Conservation (phyloP, 2,888 invertebrate genomes). For the Neoascia interrupta region DNA sequence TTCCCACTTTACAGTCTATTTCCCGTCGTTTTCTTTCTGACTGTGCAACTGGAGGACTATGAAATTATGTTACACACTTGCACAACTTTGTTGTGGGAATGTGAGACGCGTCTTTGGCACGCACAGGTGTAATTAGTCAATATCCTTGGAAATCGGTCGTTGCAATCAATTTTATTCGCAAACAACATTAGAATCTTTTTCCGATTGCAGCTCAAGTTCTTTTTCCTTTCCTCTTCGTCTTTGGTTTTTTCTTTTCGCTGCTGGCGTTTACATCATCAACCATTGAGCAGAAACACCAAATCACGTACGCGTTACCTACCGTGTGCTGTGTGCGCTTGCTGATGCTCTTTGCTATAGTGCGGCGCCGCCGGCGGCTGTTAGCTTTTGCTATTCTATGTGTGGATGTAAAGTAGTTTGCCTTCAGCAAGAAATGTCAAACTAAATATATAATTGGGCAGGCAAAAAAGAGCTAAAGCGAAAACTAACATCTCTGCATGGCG, state of each 20-base stretch:
- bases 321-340: slow-evolving; percentile 10
- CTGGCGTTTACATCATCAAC: slow-evolving; percentile 22
- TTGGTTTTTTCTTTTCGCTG: slow-evolving; percentile 1
- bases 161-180: slow-evolving; percentile 15
- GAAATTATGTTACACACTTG: background rate
- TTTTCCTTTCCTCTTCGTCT: slow-evolving; percentile 1
- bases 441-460: slow-evolving; percentile 42
- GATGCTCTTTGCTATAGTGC: slow-evolving; percentile 21
- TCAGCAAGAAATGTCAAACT: slow-evolving; percentile 66
- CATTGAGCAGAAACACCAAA: slow-evolving; percentile 51
- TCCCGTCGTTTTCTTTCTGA: too few species aligned
- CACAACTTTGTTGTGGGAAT: slow-evolving; percentile 31
- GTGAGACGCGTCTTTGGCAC: slow-evolving; percentile 4
- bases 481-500: background rate
- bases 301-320: slow-evolving; percentile 59
- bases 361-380: background rate
- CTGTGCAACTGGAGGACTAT: slow-evolving; percentile 1
- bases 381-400: background rate
- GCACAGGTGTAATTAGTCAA: slow-evolving; percentile 66
- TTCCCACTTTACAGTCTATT: slow-evolving; percentile 42
- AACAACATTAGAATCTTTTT: background rate
- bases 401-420: slow-evolving; percentile 52
- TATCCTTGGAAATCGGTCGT: slow-evolving; percentile 44
- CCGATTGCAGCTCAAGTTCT: slow-evolving; percentile 30
- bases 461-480: background rate